Evolutionary conservation across 2,888 invertebrate genomes (phyloP), one percentile per base, ranked within the genome.

Genomic region (Rotaria socialis): DNA sequence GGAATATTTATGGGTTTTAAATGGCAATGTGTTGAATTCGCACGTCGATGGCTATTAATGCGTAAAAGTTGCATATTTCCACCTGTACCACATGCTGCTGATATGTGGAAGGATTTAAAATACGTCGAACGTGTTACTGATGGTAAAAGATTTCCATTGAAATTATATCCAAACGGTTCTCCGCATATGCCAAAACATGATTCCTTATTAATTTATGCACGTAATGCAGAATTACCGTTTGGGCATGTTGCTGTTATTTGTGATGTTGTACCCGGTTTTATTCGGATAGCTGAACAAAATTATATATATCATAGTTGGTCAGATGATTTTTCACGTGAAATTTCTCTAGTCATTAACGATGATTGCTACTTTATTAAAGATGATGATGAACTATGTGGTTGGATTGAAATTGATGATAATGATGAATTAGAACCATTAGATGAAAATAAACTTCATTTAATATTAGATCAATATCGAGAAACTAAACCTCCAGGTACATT

Each of bases 11-110:
- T 80, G 80, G 80, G 80, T 43, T 80, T 80, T 80, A 80, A 80
- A 80, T 80, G 80, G 80, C 80, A 80, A 80, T 80, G 80, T 47
- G 80, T 80, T 80, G 80, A 80, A 47, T 80, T 80, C n/a, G 80
- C 80, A 41, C 80, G 80, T 80, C 43, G 80, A n/a, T 80, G 80
- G 80, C n/a, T 80, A 24, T 47, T 80, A 47, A 80, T 80, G 80
- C 80, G 80, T 47, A 80, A 80, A 47, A 80, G 80, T 47, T 80
- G 80, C 14, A 19, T 80, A 47, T 80, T 80, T n/a, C 24, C 43
- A 47, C 24, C 43, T 0, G 47, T 80, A 24, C 47, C 43, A 43
- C 47, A 47, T 80, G 80, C 80, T 24, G 80, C 80, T n/a, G 80
- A 80, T 47, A 80, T 80, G 47, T 80, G 80, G 80, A 24, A 80